Base-by-base conservation (phyloP, 1,140 invertebrate species). In the Rhagoletis zephyria region DNA sequence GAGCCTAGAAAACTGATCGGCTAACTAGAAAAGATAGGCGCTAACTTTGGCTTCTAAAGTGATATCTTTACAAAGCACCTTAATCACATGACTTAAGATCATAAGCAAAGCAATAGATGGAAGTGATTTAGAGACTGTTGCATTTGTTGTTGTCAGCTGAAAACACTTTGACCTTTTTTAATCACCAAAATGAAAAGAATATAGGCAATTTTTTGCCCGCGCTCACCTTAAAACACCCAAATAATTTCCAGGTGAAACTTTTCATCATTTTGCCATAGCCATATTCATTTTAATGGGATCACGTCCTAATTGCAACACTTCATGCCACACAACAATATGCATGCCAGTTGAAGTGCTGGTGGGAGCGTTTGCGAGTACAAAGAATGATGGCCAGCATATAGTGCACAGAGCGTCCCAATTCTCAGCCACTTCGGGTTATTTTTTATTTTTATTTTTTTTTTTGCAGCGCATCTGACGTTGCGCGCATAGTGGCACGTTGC, bases 281-380 rank as follows among this genome's bases (percentile, higher is more conserved):
- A 56, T 74, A 56, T 51, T 7, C 51, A 81, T 19, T 19, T 59
- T 81, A 81, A 81, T 81, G 74, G 74, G 74, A 81, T 81, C 74
- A 81, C 51, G 74, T 81, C 48, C 74, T 81, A 81, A 81, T 81
- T 81, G 74, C 74, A 81, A 81, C 48, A 81, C 74, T 81, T 81
- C 74, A 81, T 81, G 74, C 51, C 48, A 59, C 74, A 56, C 14
- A 81, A n/a, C 74, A 81, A 81, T 81, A 56, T 81, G 48, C 48
- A 81, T 56, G 48, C 51, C 48, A 16, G 19, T n/a, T 10, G 10
- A 19, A 56, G 40, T 48, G 67, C 64, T 4, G 67, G 7, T 19
- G 48, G 7, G 19, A 30, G 74, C 19, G 74, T 16, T n/a, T 19
- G 48, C 12, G 19, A 30, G 70, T 42, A 45, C 9, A 48, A 30